Percentiles rank a stretch among this genome's conserved stretches.
phyloP scores from a whole-genome alignment of 1,140 invertebrate genomes.

The Cyphomyrmex costatus region DNA sequence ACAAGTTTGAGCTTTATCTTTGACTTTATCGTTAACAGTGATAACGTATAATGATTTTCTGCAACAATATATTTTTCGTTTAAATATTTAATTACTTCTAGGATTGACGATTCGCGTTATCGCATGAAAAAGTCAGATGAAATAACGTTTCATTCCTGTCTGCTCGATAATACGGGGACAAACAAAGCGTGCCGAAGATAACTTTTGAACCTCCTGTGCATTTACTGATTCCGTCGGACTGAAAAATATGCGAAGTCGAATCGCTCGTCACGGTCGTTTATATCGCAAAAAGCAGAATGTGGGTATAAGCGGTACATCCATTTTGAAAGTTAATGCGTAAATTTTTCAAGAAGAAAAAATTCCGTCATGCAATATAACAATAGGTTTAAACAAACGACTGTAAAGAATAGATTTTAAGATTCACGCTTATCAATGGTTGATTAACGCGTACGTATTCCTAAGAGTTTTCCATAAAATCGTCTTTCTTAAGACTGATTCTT shows the following conservation, averaged over 20 bases:
- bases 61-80: conserved; percentile 33
- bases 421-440: neutral
- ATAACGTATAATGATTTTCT: conserved; percentile 24
- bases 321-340: conserved; percentile 6
- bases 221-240: neutral
- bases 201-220: conserved; percentile 70
- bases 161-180: conserved; percentile 68
- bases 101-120: conserved; percentile 33
- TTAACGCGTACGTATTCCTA: neutral
- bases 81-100: neutral
- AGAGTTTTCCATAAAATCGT: conserved; percentile 11
- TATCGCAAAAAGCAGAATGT: conserved; percentile 1
- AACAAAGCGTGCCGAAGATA: conserved; percentile 71
- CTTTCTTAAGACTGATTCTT: conserved; percentile 22
- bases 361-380: neutral
- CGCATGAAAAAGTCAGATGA: conserved; percentile 47
- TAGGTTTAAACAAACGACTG: neutral
- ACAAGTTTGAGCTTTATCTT: conserved; percentile 4
- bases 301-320: neutral
- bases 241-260: conserved; percentile 53
- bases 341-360: neutral
- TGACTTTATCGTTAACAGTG: conserved; percentile 17
- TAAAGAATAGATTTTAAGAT: neutral
- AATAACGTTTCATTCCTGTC: conserved; percentile 28
- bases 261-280: conserved; percentile 25